These are phyloP conservation scores for Formicarius rufipectus DNA, from an alignment of 2,113 vertebrate genomes.

Conservation along the genomic window DNA sequence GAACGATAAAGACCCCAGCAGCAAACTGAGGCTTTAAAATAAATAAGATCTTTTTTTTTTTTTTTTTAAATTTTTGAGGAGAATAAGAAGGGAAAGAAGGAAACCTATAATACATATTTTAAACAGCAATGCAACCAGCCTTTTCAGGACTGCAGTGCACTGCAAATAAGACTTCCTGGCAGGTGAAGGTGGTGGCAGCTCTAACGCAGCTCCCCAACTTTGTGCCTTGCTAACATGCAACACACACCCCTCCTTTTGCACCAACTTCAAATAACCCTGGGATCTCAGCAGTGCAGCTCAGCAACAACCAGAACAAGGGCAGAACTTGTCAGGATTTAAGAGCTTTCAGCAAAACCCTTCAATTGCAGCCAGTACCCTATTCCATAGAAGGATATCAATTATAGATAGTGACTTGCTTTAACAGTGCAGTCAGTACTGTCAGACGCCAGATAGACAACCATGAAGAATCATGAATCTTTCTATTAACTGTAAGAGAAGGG, in stretches of 20 bases:
- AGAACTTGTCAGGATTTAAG: slow-evolving; percentile 97
- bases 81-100: not conserved
- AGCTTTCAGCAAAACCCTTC: slow-evolving; percentile 95
- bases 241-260: slow-evolving; percentile 62
- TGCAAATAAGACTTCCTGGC: slow-evolving; percentile 54
- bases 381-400: slow-evolving; percentile 99
- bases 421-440: slow-evolving; percentile 89
- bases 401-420: slow-evolving; percentile 99
- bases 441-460: slow-evolving; percentile 94
- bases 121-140: slow-evolving; percentile 6
- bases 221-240: slow-evolving; percentile 71
- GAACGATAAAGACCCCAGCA: slow-evolving; percentile 64
- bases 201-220: slow-evolving; percentile 48
- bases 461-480: slow-evolving; percentile 96
- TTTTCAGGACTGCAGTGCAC: slow-evolving; percentile 13
- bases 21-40: slow-evolving; percentile 59
- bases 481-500: slow-evolving; percentile 87
- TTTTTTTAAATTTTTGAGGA: not conserved
- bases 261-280: slow-evolving; percentile 75
- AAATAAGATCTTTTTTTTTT: slow-evolving; percentile 5
- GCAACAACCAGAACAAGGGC: slow-evolving; percentile 83
- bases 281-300: slow-evolving; percentile 74
- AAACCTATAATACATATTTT: not conserved
- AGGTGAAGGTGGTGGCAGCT: not conserved
- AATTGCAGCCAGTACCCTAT: slow-evolving; percentile 93